Evolutionary conservation across 2,797 vertebrate genomes (phyloP).

Genomic region (Manis javanica): DNA sequence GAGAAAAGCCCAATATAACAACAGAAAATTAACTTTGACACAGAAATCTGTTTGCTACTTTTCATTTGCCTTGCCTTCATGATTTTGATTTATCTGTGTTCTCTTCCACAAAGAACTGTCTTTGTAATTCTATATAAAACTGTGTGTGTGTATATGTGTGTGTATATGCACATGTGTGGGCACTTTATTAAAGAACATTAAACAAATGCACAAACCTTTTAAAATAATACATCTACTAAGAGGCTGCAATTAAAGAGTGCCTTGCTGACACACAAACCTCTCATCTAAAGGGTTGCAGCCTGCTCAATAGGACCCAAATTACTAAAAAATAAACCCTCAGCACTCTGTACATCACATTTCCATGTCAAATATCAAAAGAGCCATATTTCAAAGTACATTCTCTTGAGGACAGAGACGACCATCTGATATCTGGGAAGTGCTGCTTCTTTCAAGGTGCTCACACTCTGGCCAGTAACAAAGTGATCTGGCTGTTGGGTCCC

Average conservation of each 20-base stretch:
- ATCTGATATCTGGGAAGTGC: neutral
- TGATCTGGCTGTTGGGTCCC: neutral
- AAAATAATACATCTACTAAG: neutral
- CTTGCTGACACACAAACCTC: neutral
- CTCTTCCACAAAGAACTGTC: neutral
- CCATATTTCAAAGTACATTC: neutral
- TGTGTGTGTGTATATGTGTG: neutral
- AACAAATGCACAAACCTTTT: neutral
- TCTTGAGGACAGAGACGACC: neutral
- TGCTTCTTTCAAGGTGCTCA: neutral
- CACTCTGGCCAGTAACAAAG: neutral
- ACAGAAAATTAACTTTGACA: neutral
- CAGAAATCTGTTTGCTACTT: conserved; percentile 36
- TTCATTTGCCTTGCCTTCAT: neutral
- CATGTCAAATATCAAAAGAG: neutral
- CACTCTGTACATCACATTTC: neutral
- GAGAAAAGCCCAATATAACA: neutral
- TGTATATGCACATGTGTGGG: too few relatives aligned
- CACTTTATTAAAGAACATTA: conserved; percentile 6
- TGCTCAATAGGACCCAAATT: neutral
- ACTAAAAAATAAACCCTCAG: neutral
- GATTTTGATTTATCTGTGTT: neutral
- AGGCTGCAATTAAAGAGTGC: neutral
- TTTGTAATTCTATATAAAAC: neutral
- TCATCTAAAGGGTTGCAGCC: neutral